Evolutionary conservation across 2,113 vertebrate species (phyloP).

Genomic region (Pangasianodon hypophthalmus): DNA sequence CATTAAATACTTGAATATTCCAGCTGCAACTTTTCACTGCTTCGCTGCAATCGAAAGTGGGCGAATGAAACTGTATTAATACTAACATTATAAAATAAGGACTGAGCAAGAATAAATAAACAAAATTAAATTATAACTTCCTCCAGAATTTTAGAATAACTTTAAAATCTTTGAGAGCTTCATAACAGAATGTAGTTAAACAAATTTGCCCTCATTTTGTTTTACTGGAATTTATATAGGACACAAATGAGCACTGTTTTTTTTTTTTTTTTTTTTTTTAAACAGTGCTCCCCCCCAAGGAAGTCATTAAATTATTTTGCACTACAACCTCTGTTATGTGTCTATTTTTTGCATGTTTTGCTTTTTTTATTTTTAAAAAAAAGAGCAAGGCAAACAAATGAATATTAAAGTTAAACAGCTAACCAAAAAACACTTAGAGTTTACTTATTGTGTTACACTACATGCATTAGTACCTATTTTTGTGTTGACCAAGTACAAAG

Average conservation of each 20-base stretch:
- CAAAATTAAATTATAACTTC: not conserved
- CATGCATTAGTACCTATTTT: not conserved
- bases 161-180: not conserved
- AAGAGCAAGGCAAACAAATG: not conserved
- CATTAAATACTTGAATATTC: not conserved
- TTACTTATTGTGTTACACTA: not conserved
- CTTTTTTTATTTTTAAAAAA: not conserved
- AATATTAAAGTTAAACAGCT: conserved; percentile 11
- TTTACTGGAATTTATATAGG: not conserved
- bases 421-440: not conserved
- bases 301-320: not conserved
- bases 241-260: not conserved
- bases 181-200: not conserved
- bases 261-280: too few species aligned
- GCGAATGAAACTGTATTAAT: not conserved
- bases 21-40: not conserved
- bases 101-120: not conserved
- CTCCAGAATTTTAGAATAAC: not conserved
- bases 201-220: not conserved
- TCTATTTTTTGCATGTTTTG: not conserved
- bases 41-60: not conserved
- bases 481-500: not conserved
- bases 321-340: not conserved
- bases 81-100: not conserved
- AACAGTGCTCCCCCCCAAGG: not conserved